Conservation (phyloP, 1,140 invertebrate genomes). For the Drosophila saltans region DNA sequence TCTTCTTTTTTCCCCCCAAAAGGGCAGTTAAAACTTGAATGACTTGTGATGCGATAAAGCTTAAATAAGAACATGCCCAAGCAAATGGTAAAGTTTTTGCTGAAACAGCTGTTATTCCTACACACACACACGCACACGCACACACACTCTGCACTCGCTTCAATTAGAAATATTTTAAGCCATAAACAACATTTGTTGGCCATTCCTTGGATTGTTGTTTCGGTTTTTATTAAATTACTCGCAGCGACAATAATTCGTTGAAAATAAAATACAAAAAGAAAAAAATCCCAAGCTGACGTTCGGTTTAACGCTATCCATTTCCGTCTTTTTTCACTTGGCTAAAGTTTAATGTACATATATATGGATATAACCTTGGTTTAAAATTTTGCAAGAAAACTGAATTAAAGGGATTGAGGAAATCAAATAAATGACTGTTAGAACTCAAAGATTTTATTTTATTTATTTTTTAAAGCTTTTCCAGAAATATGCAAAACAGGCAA, state of each 20-base stretch:
- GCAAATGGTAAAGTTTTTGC: constrained; percentile 4
- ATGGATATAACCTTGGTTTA: not conserved
- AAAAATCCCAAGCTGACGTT: not conserved
- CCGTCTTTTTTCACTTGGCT: too few relatives aligned
- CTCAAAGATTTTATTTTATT: not conserved
- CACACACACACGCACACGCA: not conserved
- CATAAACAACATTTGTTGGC: constrained; percentile 76
- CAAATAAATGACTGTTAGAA: not conserved
- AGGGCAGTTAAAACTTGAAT: constrained; percentile 10
- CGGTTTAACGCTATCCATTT: not conserved
- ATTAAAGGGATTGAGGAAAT: not conserved
- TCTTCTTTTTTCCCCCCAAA: not conserved
- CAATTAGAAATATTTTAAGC: constrained; percentile 73
- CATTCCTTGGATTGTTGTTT: constrained; percentile 26
- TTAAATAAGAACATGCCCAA: not conserved
- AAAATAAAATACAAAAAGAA: constrained; percentile 55
- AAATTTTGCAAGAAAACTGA: not conserved
- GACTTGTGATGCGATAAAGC: constrained; percentile 10
- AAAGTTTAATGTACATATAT: not conserved
- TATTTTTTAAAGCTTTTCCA: too few relatives aligned
- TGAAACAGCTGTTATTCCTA: constrained; percentile 50
- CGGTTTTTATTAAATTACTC: constrained; percentile 71
- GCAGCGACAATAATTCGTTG: constrained; percentile 60
- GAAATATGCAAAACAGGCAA: too few relatives aligned
- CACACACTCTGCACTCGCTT: constrained; percentile 36